Base-by-base conservation (phyloP, 2,888 invertebrate species). In the Meganola albula region DNA sequence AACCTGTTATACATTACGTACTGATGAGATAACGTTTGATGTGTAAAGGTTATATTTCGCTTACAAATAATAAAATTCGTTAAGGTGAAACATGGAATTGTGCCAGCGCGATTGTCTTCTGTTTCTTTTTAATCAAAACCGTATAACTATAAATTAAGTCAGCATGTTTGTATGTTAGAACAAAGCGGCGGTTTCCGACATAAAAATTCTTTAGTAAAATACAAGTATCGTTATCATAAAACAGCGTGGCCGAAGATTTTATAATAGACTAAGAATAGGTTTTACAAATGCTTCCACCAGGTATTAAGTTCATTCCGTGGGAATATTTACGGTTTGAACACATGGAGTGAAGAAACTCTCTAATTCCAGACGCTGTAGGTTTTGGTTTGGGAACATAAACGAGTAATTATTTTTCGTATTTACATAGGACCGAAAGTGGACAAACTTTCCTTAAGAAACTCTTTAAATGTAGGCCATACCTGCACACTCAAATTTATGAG, bases 201-300 rank as follows among this genome's bases (percentile, higher is more conserved):
- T 61, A 56, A 65, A 74, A 74, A 75, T 69, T 72, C 68, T 71
- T 73, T 72, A n/a, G n/a, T n/a, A n/a, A n/a, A 63, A 65, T 61
- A 52, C 47, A 72, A 77, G 74, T 67, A 71, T 63, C 61, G 54
- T 64, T 65, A 64, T 67, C 65, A 66, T 69, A 67, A 68, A 68
- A 54, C 49, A 44, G 47, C 58, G 50, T 58, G 58, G 51, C 55
- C 49, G 38, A 48, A 54, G 53, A 50, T 47, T 54, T 33, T 59
- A 44, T 46, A 64, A 68, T 74, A 71, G 74, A 72, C 72, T 69
- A 73, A 64, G 61, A 57, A 53, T 58, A 56, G 44, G 48, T 24
- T 29, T 43, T 35, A 38, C 32, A n/a, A n/a, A n/a, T n/a, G n/a
- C n/a, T n/a, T n/a, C n/a, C n/a, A n/a, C n/a, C n/a, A n/a, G n/a